Base-by-base conservation (phyloP, 2,113 vertebrate genomes). In the Aphelocoma coerulescens region DNA sequence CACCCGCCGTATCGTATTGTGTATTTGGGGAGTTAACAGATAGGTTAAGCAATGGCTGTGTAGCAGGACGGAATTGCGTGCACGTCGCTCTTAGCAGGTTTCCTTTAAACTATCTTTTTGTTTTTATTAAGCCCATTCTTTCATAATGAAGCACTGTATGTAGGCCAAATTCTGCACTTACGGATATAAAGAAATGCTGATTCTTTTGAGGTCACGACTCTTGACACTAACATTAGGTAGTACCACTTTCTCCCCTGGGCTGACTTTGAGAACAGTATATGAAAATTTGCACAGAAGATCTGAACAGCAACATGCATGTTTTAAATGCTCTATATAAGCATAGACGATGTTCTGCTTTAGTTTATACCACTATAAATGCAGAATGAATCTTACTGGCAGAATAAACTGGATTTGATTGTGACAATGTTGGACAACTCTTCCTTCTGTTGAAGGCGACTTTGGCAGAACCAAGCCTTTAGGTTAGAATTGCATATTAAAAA, bases 391-490 rank as follows among this genome's bases (percentile, higher is more conserved):
- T 80, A 44, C 44, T 59, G 71, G 32, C 66, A 62, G n/a, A 35
- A 51, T 54, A 61, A 89, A 58, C 67, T 62, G 41, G 33, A 66
- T 80, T 95, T 80, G 95, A 83, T 83, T 6, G 51, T 89, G 83
- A 89, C 80, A 43, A 2, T 62, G 16, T 81, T 75, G 57, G 90
- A 88, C 88, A 93, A 22, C 13, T 2, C 48, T 78, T 73, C 65
- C 27, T 95, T 35, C 63, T 55, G 28, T 43, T 78, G 82, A 71
- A 61, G 61, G 13, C 52, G 5, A 8, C 75, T 83, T 77, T 75
- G 88, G 85, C 85, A 93, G 88, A 91, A 86, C 68, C 68, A 57
- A 84, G 57, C 73, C 92, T 86, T 86, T 84, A 59, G 75, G 73
- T 90, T 91, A 89, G 68, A 94, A 75, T 43, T 91, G 54, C 17